Base-by-base conservation (phyloP, 2,113 vertebrate genomes). In the Crocuta crocuta region DNA sequence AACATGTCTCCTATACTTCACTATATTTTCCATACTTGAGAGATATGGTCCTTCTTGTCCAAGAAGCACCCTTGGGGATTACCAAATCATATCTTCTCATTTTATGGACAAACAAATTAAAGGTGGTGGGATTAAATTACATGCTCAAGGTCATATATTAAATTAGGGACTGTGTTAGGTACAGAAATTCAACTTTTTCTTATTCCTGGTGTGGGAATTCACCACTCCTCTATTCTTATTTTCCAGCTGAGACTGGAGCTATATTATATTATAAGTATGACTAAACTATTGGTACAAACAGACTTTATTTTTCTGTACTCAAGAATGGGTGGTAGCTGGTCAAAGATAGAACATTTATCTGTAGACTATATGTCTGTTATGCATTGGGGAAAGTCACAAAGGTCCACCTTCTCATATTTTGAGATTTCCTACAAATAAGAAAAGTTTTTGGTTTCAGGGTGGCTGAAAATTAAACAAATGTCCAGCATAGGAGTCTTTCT, bases 21-120 rank as follows among this genome's bases (percentile, higher is more conserved):
- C 19, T 82, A 35, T 96, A 39, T 97, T 96, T 93, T 95, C 78
- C 73, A 0, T 82, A 12, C 33, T 55, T 84, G 35, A 87, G 53
- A 91, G 74, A 95, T 11, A 17, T 26, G 45, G 23, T 73, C 81
- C 28, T 93, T 91, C 31, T 91, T 89, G 19, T 84, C 65, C 33
- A 0, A 81, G 35, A 87, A 74, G n/a, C 26, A 71, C 31, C 4
- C 35, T 73, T 16, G 39, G 50, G 89, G 61, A 89, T 86, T 79
- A 85, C 48, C 53, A 50, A 61, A 26, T 35, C 31, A 70, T 73
- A 70, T 11, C 15, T 73, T 91, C 35, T 94, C 35, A 65, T 90
- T 95, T 76, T 50, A 82, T 43, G 91, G 70, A 81, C 43, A 76
- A 70, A 10, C 21, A 50, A 71, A 76, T 94, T 90, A 66, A 78